These are phyloP conservation scores for Smittia sp. DNA, from an alignment of 2,888 invertebrate species.

Conservation along the genomic window DNA sequence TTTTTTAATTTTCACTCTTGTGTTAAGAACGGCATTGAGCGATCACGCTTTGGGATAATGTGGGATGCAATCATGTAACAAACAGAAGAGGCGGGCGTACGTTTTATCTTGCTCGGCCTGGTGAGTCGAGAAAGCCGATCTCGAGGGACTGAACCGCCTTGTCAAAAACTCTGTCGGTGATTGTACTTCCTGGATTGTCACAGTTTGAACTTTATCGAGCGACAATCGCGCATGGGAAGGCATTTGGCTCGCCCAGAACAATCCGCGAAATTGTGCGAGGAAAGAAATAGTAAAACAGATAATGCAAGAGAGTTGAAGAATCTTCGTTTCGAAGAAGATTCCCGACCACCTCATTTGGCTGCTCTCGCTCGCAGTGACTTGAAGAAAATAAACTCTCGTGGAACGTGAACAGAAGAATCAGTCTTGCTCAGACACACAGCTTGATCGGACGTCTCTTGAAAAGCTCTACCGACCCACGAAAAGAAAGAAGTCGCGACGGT, in stretches of 20 bases:
- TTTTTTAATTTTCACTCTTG: background rate
- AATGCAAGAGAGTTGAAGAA: slow-evolving; percentile 6
- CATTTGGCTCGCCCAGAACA: background rate
- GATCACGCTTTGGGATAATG: background rate
- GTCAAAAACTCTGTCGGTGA: too few species aligned
- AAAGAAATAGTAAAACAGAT: background rate
- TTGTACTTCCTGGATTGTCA: too few species aligned
- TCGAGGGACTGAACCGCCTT: too few species aligned
- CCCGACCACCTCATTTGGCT: slow-evolving; percentile 24
- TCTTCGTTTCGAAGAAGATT: background rate
- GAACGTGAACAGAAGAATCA: slow-evolving; percentile 10
- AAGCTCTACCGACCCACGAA: background rate
- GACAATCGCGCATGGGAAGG: background rate
- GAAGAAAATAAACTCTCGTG: slow-evolving; percentile 18
- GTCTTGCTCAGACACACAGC: slow-evolving; percentile 26
- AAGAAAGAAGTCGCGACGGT: slow-evolving; percentile 17
- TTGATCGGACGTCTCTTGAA: slow-evolving; percentile 28
- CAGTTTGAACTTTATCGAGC: background rate
- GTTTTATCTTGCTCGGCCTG: background rate
- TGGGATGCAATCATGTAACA: slow-evolving; percentile 6
- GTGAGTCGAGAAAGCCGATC: too few species aligned
- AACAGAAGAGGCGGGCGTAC: background rate
- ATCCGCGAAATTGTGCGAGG: background rate
- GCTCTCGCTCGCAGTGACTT: slow-evolving; percentile 33
- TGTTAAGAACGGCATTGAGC: slow-evolving; percentile 9